These are phyloP conservation scores for Thera britannica DNA, from an alignment of 2,888 invertebrate genomes.

Conservation along the genomic window DNA sequence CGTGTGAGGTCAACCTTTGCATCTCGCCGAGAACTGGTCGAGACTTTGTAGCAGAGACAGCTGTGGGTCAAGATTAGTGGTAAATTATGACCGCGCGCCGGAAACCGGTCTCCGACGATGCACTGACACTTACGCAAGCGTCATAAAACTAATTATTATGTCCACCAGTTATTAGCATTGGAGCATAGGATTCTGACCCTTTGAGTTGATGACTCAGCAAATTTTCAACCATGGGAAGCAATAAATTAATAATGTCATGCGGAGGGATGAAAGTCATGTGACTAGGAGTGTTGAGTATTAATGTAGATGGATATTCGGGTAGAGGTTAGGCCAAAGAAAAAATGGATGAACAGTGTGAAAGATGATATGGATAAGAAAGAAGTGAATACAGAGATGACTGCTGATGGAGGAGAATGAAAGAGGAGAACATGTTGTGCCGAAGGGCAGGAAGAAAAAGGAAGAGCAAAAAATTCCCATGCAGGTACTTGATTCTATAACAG, in stretches of 20 bases:
- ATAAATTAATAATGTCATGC: too few relatives aligned
- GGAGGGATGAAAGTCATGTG: too few relatives aligned
- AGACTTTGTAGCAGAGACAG: slow-evolving; percentile 57
- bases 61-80: slow-evolving; percentile 82
- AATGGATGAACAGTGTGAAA: too few relatives aligned
- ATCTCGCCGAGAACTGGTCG: slow-evolving; percentile 62
- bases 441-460: too few relatives aligned
- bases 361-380: too few relatives aligned
- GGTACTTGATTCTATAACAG: slow-evolving; percentile 9
- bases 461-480: slow-evolving; percentile 7
- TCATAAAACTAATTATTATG: slow-evolving; percentile 52
- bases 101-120: slow-evolving; percentile 74
- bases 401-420: too few relatives aligned
- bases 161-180: slow-evolving; percentile 40
- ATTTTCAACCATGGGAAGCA: too few relatives aligned
- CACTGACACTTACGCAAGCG: slow-evolving; percentile 61
- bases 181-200: slow-evolving; percentile 20
- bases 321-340: too few relatives aligned
- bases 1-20: slow-evolving; percentile 54
- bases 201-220: slow-evolving; percentile 39
- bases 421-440: too few relatives aligned
- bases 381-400: too few relatives aligned
- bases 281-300: too few relatives aligned
- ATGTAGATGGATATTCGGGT: too few relatives aligned
- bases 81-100: slow-evolving; percentile 63